Evolutionary conservation across 23 tunicate species (phyloP).

Genomic region (Halocynthia aurantium): DNA sequence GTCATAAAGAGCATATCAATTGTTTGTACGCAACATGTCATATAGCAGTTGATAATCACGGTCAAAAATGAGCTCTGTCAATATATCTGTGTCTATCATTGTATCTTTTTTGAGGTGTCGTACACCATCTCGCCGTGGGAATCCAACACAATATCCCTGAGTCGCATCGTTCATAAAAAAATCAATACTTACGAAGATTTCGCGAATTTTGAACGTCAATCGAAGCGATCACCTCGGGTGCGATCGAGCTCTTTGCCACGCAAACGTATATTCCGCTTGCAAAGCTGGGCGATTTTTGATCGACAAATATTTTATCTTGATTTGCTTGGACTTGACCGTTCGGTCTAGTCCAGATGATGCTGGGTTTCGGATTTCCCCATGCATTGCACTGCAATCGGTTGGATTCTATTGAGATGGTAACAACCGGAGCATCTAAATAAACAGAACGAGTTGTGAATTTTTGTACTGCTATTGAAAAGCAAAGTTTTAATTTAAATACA

Average conservation of each 20-base stretch:
- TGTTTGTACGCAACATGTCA: no score
- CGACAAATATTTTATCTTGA: constrained; percentile 4
- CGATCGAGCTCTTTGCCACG: constrained; percentile 29
- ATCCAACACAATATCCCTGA: no score
- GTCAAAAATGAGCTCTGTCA: no score
- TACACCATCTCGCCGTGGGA: no score
- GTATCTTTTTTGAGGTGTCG: no score
- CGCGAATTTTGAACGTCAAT: constrained; percentile 41
- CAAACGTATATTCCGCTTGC: constrained; percentile 59
- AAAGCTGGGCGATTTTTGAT: constrained; percentile 3
- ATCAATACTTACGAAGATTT: constrained; percentile 56
- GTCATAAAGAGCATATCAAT: no score
- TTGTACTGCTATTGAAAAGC: no score
- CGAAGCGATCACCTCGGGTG: constrained; percentile 44
- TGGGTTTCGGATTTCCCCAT: constrained; percentile 51
- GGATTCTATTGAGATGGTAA: constrained; percentile 29
- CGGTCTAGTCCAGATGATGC: constrained; percentile 42
- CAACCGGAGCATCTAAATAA: constrained; percentile 47
- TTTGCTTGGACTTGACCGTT: constrained; percentile 27
- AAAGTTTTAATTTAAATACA: no score
- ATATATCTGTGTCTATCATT: no score
- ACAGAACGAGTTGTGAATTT: not conserved
- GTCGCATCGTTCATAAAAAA: not conserved
- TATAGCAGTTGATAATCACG: no score
- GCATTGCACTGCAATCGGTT: constrained; percentile 52